A percentile compares a stretch with the other conserved stretches of the same genome.
phyloP scores from a whole-genome alignment of 1,140 invertebrate genomes.

The Liolophura sinensis region DNA sequence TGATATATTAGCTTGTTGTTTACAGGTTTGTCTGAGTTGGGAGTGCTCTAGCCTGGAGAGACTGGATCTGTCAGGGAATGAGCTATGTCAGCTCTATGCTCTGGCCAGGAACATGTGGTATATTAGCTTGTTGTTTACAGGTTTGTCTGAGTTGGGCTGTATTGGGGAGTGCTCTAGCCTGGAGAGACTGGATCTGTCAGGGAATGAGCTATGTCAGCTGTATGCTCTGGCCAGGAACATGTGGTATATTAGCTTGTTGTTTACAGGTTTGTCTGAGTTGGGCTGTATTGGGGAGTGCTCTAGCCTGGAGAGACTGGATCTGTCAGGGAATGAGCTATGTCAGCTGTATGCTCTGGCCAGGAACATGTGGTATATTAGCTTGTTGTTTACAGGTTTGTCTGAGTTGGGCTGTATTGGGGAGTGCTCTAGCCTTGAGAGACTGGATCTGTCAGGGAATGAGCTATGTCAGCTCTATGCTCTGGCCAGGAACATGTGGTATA shows the following conservation, averaged over 20 bases:
- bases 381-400: slow-evolving; percentile 28
- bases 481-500: slow-evolving; percentile 1
- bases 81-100: slow-evolving; percentile 37
- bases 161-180: slow-evolving; percentile 47
- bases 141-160: slow-evolving; percentile 41
- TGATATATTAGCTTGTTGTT: neutral
- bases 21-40: slow-evolving; percentile 44
- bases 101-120: slow-evolving; percentile 13
- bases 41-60: slow-evolving; percentile 44
- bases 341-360: slow-evolving; percentile 35
- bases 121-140: slow-evolving; percentile 17
- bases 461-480: slow-evolving; percentile 39
- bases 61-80: slow-evolving; percentile 46
- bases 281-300: too few species aligned
- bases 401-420: too few species aligned
- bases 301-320: slow-evolving; percentile 39
- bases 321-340: slow-evolving; percentile 43
- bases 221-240: slow-evolving; percentile 27
- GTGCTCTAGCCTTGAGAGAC: slow-evolving; percentile 37
- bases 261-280: slow-evolving; percentile 41
- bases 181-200: slow-evolving; percentile 43
- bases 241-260: neutral
- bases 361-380: neutral
- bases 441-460: slow-evolving; percentile 47
- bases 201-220: slow-evolving; percentile 40